phyloP scores from a whole-genome alignment of 2,888 invertebrate genomes.

The Lysandra bellargus region DNA sequence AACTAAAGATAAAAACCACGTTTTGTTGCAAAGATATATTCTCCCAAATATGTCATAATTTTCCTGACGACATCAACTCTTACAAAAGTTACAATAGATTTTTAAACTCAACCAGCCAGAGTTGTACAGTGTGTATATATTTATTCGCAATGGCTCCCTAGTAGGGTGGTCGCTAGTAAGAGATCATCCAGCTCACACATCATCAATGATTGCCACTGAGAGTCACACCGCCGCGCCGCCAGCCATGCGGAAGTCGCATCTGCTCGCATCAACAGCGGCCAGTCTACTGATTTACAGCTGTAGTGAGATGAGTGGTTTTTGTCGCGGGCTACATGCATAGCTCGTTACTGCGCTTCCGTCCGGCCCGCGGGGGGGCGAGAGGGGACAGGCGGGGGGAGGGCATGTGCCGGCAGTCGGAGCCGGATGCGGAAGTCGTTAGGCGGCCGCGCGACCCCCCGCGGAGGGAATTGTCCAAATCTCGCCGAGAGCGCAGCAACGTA shows the following conservation, averaged over 20 bases:
- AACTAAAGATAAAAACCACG: too few relatives aligned
- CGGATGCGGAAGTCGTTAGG: conserved; percentile 71
- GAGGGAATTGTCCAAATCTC: conserved; percentile 37
- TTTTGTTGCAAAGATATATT: too few relatives aligned
- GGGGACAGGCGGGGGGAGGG: not conserved
- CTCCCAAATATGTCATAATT: too few relatives aligned
- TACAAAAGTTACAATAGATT: too few relatives aligned
- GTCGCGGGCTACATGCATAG: not conserved
- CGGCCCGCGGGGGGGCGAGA: not conserved
- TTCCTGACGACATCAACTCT: too few relatives aligned
- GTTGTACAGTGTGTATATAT: not conserved
- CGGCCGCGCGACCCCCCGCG: conserved; percentile 45
- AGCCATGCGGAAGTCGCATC: not conserved
- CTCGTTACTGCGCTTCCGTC: conserved; percentile 27
- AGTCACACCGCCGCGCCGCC: not conserved
- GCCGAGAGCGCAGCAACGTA: not conserved
- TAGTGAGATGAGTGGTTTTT: not conserved
- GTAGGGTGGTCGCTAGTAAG: not conserved
- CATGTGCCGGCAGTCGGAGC: conserved; percentile 45
- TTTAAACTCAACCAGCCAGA: too few relatives aligned
- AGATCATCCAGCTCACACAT: not conserved
- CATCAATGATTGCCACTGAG: not conserved
- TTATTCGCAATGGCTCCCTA: not conserved
- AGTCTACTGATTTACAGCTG: not conserved
- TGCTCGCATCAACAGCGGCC: not conserved